Evolutionary conservation across 1,140 invertebrate genomes (phyloP).

Genomic region (Drosophila virilis): DNA sequence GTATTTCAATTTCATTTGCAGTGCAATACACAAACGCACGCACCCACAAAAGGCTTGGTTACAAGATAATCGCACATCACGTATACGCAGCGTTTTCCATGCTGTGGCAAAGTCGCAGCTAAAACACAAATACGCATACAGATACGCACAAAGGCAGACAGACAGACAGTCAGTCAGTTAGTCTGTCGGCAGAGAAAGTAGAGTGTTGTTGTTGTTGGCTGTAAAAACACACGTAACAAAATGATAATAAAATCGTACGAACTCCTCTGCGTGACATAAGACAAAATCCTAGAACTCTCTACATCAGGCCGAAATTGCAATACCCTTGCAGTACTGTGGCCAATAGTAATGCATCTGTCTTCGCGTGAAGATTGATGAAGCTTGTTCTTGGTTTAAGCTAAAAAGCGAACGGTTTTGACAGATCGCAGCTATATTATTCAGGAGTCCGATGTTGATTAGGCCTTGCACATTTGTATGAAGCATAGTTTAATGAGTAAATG

Average conservation of each 20-base stretch:
- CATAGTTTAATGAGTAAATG: too few relatives aligned
- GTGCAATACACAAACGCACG: slow-evolving; percentile 22
- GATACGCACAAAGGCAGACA: slow-evolving; percentile 6
- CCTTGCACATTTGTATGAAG: too few relatives aligned
- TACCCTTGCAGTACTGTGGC: too few relatives aligned
- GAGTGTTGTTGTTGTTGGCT: slow-evolving; percentile 51
- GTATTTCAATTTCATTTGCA: slow-evolving; percentile 61
- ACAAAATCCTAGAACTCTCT: slow-evolving; percentile 24
- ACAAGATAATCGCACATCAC: slow-evolving; percentile 74
- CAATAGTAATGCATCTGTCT: too few relatives aligned
- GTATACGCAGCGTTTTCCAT: slow-evolving; percentile 57
- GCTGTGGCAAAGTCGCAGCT: slow-evolving; percentile 15
- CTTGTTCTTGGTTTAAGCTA: too few relatives aligned
- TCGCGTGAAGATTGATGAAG: too few relatives aligned
- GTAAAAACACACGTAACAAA: slow-evolving; percentile 82
- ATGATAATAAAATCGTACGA: slow-evolving; percentile 76
- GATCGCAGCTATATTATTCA: too few relatives aligned
- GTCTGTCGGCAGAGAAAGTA: neutral
- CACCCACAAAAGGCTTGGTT: slow-evolving; percentile 44
- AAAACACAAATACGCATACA: slow-evolving; percentile 18
- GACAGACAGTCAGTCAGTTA: neutral
- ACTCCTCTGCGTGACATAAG: slow-evolving; percentile 74
- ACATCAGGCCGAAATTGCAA: too few relatives aligned
- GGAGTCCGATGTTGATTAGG: too few relatives aligned
- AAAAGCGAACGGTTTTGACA: too few relatives aligned